Base-by-base conservation (phyloP, 2,797 vertebrate species). In the Astyanax mexicanus region DNA sequence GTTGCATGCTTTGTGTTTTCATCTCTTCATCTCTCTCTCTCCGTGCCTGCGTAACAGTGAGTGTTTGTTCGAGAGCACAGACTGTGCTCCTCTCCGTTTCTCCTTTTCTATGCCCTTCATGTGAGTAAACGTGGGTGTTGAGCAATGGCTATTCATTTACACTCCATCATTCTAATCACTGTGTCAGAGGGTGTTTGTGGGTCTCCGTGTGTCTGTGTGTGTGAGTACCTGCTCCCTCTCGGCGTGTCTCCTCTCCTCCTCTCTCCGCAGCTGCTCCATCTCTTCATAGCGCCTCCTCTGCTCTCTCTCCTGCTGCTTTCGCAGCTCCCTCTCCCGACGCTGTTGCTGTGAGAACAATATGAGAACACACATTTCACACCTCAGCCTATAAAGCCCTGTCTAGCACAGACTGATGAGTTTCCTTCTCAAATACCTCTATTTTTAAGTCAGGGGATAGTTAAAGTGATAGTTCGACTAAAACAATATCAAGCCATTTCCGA, bases 251-350 rank as follows among this genome's bases (percentile, higher is more conserved):
- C 98, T 87, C 91, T 99, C 97, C 89, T 99, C 98, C 80, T 99
- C 98, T 2, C 97, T 87, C 21, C 97, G 94, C 74, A 98, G 89
- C 91, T 97, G 96, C 87, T 99, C 97, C 90, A 94, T 93, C 90
- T 99, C 97, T 19, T 95, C 93, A 0, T 97, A 99, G 79, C 96
- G 91, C 71, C 97, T 87, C 69, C 96, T 91, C 88, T 99, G 97
- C 81, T 99, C 98, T 35, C 98, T 87, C 86, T 99, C 98, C 93
- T 99, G 97, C 90, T 99, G 97, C 84, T 99, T 99, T 82, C 98
- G 91, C 83, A 97, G 84, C 79, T 99, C 98, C n/a, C 97, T 96
- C 89, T 99, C 98, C 0, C 96, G 91, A 4, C 95, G 93, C 81
- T 99, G 98, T 89, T 99, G 98, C 98, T 98, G 87, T 66, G 37